Percentiles rank a stretch among this genome's conserved stretches.
These are phyloP conservation scores for Phymatocera aterrima DNA, from an alignment of 2,888 invertebrate species.

Conservation along the genomic window DNA sequence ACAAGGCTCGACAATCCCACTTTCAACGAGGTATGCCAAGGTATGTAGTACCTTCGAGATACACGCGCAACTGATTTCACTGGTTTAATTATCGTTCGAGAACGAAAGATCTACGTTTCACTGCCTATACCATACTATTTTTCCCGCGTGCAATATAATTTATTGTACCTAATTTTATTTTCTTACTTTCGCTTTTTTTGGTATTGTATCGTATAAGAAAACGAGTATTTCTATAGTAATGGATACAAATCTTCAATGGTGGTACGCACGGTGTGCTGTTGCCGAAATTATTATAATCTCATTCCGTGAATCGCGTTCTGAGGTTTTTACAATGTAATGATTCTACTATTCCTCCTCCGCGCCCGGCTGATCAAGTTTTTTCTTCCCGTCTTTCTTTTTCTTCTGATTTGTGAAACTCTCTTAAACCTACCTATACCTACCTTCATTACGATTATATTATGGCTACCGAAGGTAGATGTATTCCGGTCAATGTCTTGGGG, in stretches of 20 bases:
- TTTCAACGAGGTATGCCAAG: neutral
- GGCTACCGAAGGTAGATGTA: too few species aligned
- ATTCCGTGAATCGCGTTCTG: too few species aligned
- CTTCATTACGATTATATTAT: neutral
- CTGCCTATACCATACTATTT: neutral
- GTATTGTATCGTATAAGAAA: neutral
- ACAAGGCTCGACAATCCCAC: neutral
- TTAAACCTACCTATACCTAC: neutral
- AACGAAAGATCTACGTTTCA: constrained; percentile 4
- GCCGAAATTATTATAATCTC: too few species aligned
- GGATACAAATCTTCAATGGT: neutral
- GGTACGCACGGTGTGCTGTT: too few species aligned
- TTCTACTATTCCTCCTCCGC: neutral
- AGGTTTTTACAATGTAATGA: too few species aligned
- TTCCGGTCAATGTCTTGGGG: constrained; percentile 32
- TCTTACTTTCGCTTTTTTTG: neutral
- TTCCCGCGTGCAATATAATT: too few species aligned
- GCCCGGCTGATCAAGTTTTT: neutral
- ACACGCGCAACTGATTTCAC: constrained; percentile 1
- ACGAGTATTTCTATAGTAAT: neutral
- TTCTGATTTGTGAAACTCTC: neutral
- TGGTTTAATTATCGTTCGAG: neutral
- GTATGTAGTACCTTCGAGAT: too few species aligned
- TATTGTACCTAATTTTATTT: too few species aligned
- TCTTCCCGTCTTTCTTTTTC: constrained; percentile 43